These are phyloP conservation scores for Mycteria americana DNA, from an alignment of 2,797 vertebrate genomes.

Conservation along the genomic window DNA sequence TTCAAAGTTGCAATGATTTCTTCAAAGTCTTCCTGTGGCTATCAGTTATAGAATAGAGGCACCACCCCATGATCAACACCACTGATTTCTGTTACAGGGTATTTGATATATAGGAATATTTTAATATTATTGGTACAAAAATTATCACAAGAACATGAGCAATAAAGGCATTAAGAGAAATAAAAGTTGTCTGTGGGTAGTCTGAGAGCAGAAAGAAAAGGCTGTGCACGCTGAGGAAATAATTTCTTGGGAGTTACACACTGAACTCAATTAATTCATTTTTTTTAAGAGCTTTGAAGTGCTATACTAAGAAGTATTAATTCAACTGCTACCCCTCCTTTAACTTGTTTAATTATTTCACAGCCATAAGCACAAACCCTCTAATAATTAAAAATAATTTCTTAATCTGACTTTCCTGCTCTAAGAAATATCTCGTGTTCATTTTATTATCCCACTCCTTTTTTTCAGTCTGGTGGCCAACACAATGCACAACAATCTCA, in stretches of 20 bases:
- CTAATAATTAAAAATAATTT: neutral
- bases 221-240: neutral
- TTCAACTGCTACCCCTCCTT: neutral
- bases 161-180: neutral
- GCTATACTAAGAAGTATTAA: neutral
- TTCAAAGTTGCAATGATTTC: neutral
- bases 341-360: neutral
- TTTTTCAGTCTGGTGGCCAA: neutral
- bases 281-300: slow-evolving; percentile 34
- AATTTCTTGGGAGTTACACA: neutral
- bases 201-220: neutral
- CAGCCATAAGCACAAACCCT: neutral
- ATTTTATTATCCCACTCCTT: neutral
- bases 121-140: neutral
- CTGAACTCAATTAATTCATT: neutral
- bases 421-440: neutral
- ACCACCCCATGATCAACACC: neutral
- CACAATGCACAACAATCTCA: neutral
- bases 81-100: neutral
- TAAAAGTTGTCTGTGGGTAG: neutral
- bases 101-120: neutral
- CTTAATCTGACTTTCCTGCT: neutral
- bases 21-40: neutral
- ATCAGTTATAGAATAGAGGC: neutral
- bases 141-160: neutral